Percentiles rank a stretch among this genome's conserved stretches.
These are phyloP conservation scores for Lepidurus arcticus DNA, from an alignment of 1,140 invertebrate genomes.

Conservation along the genomic window DNA sequence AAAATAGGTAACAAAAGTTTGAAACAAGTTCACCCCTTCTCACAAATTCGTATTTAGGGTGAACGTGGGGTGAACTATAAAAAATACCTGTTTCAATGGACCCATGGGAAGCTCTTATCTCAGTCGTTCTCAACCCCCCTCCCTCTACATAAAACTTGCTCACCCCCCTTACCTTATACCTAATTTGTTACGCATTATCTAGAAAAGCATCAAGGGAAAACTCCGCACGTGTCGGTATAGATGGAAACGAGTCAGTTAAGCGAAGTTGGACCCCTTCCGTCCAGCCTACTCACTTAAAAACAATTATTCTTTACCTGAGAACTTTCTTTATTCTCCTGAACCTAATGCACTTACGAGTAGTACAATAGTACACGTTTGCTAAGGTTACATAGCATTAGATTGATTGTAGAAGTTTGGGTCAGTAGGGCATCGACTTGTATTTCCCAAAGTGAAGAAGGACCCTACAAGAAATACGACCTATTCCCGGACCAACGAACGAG, in stretches of 20 bases:
- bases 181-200: neutral
- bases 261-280: neutral
- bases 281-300: neutral
- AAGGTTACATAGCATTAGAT: neutral
- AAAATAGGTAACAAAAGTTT: neutral
- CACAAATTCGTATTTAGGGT: neutral
- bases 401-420: neutral
- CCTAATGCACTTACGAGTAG: too few relatives aligned
- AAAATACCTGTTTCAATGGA: neutral
- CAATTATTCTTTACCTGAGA: neutral
- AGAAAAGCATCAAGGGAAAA: neutral
- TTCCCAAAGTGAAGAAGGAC: neutral
- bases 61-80: neutral
- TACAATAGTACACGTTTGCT: too few relatives aligned
- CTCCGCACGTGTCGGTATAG: neutral
- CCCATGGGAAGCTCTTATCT: conserved; percentile 17
- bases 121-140: neutral
- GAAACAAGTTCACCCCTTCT: neutral
- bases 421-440: conserved; percentile 8
- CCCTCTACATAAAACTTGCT: neutral
- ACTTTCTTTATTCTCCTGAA: too few relatives aligned
- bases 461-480: neutral
- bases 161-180: neutral
- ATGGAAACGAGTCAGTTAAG: neutral
- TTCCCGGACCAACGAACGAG: neutral